Evolutionary conservation across 2,888 invertebrate species (phyloP).

Genomic region (Ditula angustiorana): DNA sequence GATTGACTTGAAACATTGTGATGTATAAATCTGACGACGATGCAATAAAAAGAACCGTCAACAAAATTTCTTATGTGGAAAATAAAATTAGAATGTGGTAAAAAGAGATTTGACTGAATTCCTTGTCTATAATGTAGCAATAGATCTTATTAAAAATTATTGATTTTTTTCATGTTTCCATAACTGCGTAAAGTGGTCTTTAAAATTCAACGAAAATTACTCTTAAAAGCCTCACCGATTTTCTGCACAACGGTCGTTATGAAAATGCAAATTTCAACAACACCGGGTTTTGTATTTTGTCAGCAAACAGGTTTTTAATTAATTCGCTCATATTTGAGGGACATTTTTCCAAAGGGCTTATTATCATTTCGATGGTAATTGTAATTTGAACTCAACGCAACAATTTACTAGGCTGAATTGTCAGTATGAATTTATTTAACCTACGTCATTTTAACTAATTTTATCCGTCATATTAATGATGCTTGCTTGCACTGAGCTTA

Average conservation of each 20-base stretch:
- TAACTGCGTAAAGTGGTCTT: too few species aligned
- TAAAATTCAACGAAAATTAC: too few species aligned
- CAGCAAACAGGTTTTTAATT: slow-evolving; percentile 76
- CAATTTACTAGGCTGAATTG: background rate
- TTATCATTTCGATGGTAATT: background rate
- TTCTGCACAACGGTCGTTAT: slow-evolving; percentile 21
- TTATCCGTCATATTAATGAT: background rate
- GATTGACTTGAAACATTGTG: too few species aligned
- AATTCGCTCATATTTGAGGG: slow-evolving; percentile 63
- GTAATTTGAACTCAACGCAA: background rate
- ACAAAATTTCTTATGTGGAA: too few species aligned
- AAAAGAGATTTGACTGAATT: too few species aligned
- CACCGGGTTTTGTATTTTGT: slow-evolving; percentile 62
- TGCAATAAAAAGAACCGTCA: too few species aligned
- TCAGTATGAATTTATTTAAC: background rate
- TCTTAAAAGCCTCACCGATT: slow-evolving; percentile 8
- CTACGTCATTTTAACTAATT: background rate
- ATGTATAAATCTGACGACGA: too few species aligned
- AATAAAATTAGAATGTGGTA: too few species aligned
- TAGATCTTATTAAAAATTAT: too few species aligned
- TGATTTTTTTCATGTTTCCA: too few species aligned
- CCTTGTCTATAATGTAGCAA: too few species aligned
- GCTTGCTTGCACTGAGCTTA: background rate
- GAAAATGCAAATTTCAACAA: slow-evolving; percentile 38
- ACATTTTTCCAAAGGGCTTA: slow-evolving; percentile 30